These are phyloP conservation scores for Trypoxylus dichotomus DNA, from an alignment of 1,140 invertebrate species.

Conservation along the genomic window DNA sequence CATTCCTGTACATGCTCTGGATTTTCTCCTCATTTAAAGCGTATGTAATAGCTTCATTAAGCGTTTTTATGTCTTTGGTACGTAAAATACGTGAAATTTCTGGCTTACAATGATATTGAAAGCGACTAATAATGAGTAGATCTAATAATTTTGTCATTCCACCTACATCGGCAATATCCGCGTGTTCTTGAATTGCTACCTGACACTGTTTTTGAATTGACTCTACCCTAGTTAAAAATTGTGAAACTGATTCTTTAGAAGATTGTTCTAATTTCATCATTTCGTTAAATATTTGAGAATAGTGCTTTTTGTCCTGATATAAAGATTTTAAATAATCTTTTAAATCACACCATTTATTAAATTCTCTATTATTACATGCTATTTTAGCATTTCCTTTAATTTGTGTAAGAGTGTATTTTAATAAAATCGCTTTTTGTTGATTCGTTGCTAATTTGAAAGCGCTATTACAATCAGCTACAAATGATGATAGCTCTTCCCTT, in stretches of 20 bases:
- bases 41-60: background rate
- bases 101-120: background rate
- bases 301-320: background rate
- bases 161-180: background rate
- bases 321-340: background rate
- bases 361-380: background rate
- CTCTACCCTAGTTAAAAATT: background rate
- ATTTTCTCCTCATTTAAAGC: background rate
- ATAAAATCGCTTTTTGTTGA: background rate
- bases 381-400: background rate
- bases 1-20: background rate
- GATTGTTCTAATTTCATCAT: background rate
- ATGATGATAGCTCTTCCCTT: background rate
- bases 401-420: background rate
- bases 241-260: background rate
- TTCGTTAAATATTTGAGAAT: background rate
- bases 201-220: background rate
- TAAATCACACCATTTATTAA: background rate
- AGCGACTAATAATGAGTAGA: background rate
- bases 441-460: background rate
- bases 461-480: background rate
- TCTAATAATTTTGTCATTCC: background rate
- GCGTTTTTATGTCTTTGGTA: background rate
- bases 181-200: background rate
- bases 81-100: background rate